These are phyloP conservation scores for Drosophila cardini DNA, from an alignment of 1,140 invertebrate species.

Conservation along the genomic window DNA sequence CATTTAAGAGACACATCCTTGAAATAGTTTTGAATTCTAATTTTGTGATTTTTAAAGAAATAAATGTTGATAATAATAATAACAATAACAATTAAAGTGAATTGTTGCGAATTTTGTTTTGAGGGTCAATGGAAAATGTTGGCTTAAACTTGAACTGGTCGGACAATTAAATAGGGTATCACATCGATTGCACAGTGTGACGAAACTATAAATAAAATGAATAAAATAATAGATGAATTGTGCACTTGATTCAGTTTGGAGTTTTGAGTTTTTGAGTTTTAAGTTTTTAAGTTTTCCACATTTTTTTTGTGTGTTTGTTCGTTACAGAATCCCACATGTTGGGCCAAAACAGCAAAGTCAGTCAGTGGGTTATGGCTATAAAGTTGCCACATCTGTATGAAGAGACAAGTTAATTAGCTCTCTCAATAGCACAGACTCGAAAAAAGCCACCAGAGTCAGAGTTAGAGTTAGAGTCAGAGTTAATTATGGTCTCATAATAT, in stretches of 20 bases:
- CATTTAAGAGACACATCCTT: slow-evolving; percentile 22
- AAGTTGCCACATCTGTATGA: slow-evolving; percentile 37
- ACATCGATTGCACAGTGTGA: slow-evolving; percentile 46
- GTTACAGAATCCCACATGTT: slow-evolving; percentile 66
- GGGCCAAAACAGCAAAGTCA: slow-evolving; percentile 54
- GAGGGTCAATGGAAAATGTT: slow-evolving; percentile 63
- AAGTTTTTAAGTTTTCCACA: too few relatives aligned
- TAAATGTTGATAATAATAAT: neutral
- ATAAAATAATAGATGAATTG: neutral
- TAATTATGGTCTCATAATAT: slow-evolving; percentile 61
- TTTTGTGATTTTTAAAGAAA: slow-evolving; percentile 16
- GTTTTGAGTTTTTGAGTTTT: slow-evolving; percentile 12
- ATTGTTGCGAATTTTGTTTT: slow-evolving; percentile 32
- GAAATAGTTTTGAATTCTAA: slow-evolving; percentile 36
- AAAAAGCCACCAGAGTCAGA: slow-evolving; percentile 21
- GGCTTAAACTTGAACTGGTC: slow-evolving; percentile 61
- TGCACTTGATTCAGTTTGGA: slow-evolving; percentile 12
- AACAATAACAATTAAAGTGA: slow-evolving; percentile 16
- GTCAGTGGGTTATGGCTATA: slow-evolving; percentile 73
- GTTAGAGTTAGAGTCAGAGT: slow-evolving; percentile 57
- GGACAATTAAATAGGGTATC: slow-evolving; percentile 49
- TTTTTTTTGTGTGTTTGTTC: too few relatives aligned
- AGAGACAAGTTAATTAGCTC: slow-evolving; percentile 71
- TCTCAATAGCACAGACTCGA: slow-evolving; percentile 18
- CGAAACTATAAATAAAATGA: slow-evolving; percentile 39